Conservation (phyloP, 2,797 vertebrate genomes). For the Poliocrania exsul region DNA sequence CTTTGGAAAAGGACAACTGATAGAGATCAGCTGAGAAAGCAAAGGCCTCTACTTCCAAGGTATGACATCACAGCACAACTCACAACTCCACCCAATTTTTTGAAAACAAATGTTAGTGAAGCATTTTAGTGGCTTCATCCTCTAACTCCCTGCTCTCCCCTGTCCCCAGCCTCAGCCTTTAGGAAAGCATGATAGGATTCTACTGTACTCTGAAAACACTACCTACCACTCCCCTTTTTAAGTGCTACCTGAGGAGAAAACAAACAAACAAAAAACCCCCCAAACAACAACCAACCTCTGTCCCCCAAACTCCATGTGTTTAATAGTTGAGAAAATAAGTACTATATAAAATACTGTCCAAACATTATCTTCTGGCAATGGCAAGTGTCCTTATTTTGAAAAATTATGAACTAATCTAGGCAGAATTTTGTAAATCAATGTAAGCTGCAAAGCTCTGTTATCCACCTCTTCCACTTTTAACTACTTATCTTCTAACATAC, state of each 20-base stretch:
- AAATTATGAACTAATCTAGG: background rate
- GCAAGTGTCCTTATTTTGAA: background rate
- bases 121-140: background rate
- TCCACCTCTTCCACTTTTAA: background rate
- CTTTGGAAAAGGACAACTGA: background rate
- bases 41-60: background rate
- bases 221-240: background rate
- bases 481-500: background rate
- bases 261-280: background rate
- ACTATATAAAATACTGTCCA: background rate
- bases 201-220: background rate
- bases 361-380: background rate
- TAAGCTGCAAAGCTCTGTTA: background rate
- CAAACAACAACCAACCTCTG: no score
- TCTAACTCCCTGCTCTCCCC: background rate
- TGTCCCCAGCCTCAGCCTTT: background rate
- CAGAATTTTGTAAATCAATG: background rate
- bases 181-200: background rate
- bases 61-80: background rate
- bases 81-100: background rate
- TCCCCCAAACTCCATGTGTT: rapidly evolving
- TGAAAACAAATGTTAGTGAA: background rate
- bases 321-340: background rate
- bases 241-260: background rate
- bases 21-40: background rate